These are phyloP conservation scores for Canis aureus DNA, from an alignment of 2,113 vertebrate genomes.

Conservation along the genomic window DNA sequence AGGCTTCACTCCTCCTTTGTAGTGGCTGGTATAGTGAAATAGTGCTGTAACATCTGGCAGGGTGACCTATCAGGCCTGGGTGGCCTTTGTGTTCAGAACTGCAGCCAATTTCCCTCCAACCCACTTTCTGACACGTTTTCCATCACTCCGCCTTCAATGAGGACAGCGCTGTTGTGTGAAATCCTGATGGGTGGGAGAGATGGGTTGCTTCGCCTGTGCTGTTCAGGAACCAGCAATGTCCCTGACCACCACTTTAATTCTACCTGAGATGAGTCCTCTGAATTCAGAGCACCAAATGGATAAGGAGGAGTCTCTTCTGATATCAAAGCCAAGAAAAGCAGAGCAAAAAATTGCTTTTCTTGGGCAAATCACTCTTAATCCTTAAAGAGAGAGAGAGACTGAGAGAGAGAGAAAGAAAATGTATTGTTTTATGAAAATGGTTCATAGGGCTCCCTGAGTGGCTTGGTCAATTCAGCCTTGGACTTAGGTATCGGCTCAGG, in stretches of 20 bases:
- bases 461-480: background rate
- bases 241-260: background rate
- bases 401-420: background rate
- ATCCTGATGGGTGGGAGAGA: background rate
- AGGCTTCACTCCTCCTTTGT: background rate
- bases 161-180: fast-evolving
- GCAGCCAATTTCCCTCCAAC: background rate
- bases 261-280: background rate
- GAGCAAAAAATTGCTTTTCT: background rate
- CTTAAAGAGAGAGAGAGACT: background rate
- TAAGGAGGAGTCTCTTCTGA: background rate
- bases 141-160: background rate
- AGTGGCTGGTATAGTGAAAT: background rate
- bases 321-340: background rate
- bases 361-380: constrained; percentile 25
- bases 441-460: background rate
- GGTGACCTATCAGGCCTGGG: background rate
- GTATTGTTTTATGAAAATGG: background rate
- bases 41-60: background rate
- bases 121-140: background rate
- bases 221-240: background rate
- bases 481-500: background rate
- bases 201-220: background rate
- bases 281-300: constrained; percentile 12
- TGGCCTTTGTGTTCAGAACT: background rate